Evolutionary conservation across 2,888 invertebrate genomes (phyloP).

Genomic region (Apotomis capreana): DNA sequence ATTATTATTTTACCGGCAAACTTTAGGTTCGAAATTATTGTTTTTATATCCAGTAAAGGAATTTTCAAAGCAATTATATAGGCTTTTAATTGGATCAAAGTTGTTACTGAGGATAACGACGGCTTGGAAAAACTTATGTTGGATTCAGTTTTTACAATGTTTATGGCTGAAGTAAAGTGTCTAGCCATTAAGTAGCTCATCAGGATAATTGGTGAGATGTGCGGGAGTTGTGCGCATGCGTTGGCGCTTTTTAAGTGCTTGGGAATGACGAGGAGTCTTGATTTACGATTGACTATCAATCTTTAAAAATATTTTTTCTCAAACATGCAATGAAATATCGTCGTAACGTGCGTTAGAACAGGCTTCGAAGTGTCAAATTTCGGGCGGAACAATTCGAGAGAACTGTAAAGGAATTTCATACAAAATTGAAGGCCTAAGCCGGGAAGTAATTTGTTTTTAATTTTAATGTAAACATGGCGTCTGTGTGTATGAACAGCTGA

Average conservation of each 20-base stretch:
- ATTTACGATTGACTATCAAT: constrained; percentile 16
- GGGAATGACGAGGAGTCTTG: constrained; percentile 5
- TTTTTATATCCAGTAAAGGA: constrained; percentile 79
- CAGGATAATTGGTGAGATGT: constrained; percentile 10
- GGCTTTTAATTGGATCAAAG: constrained; percentile 80
- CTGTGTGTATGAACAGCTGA: no score
- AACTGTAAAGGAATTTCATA: no score
- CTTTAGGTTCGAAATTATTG: constrained; percentile 82
- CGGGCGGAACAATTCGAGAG: no score
- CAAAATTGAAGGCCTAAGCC: no score
- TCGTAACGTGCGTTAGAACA: no score
- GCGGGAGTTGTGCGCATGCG: background rate
- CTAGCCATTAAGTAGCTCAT: constrained; percentile 29
- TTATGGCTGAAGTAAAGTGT: constrained; percentile 22
- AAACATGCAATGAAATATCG: no score
- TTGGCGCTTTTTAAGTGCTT: constrained; percentile 6
- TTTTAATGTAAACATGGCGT: no score
- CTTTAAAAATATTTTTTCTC: constrained; percentile 5
- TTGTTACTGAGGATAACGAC: constrained; percentile 69
- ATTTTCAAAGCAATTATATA: constrained; percentile 81
- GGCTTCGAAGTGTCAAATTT: no score
- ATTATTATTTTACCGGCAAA: constrained; percentile 78
- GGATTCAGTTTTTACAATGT: constrained; percentile 51
- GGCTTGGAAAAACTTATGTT: constrained; percentile 62
- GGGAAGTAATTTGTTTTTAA: no score